Base-by-base conservation (phyloP, 2,888 invertebrate species). In the Neoscelio sp. region DNA sequence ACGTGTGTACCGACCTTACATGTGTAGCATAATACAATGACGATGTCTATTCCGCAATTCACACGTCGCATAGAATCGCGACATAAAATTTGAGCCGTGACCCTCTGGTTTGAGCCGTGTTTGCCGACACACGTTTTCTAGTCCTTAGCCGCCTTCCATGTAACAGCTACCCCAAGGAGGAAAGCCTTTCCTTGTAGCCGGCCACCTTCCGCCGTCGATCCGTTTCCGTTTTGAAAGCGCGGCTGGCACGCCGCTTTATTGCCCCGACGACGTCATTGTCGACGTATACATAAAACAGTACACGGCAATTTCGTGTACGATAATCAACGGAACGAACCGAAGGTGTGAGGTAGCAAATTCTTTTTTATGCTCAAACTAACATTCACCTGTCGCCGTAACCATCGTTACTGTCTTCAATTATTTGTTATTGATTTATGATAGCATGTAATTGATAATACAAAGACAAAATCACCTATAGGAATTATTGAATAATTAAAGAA, bases 151-250 rank as follows among this genome's bases (percentile, higher is more conserved):
- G 40, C 73, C 64, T 76, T 46, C 64, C 60, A 48, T 46, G 68
- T 48, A 67, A 56, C 65, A 23, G 68, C 67, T 64, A 73, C 75
- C 74, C 74, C 48, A 82, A 81, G 81, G 79, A 85, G 86, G 87
- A 88, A 88, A 87, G 86, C 78, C 86, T 85, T 86, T 85, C 84
- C 88, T 87, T 85, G 86, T 87, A 86, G 85, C 83, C 85, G 87
- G 88, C 88, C 89, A 89, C 87, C 89, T 89, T 89, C 89, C 89
- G 87, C 87, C 86, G 83, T 83, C 83, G 84, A 85, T 86, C 87
- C 88, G 88, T 89, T 89, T 89, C 88, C 89, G 89, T 87, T 89
- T 87, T 87, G 82, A 82, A 84, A 86, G 82, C 80, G 82, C 82
- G 81, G 79, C 82, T 82, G 80, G 82, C 71, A 20, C 67, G 68